Percentiles rank a stretch among this genome's conserved stretches.
These are phyloP conservation scores for Himalopsyche tibetana DNA, from an alignment of 2,888 invertebrate genomes.

Conservation along the genomic window DNA sequence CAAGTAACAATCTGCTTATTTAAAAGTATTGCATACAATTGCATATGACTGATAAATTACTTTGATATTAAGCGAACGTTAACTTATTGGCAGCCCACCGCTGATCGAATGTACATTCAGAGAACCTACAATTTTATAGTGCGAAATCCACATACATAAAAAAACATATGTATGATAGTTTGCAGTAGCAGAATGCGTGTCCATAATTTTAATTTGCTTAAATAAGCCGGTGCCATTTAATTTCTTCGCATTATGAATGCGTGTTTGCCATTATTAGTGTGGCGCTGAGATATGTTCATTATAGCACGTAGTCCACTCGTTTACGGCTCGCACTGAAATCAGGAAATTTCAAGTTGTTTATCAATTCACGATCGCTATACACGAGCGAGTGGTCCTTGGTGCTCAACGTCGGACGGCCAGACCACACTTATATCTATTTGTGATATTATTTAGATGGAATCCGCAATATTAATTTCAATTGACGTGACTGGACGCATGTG, in stretches of 20 bases:
- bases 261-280: background rate
- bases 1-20: too few relatives aligned
- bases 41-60: too few relatives aligned
- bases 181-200: background rate
- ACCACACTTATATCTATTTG: background rate
- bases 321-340: background rate
- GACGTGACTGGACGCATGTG: too few relatives aligned
- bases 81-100: too few relatives aligned
- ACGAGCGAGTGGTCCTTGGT: slow-evolving; percentile 1
- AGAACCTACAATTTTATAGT: too few relatives aligned
- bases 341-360: slow-evolving; percentile 20
- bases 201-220: background rate
- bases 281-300: slow-evolving; percentile 11
- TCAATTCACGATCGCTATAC: background rate
- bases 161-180: too few relatives aligned
- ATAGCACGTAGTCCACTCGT: slow-evolving; percentile 13
- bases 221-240: slow-evolving; percentile 12
- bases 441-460: background rate
- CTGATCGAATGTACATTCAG: too few relatives aligned
- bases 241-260: slow-evolving; percentile 14
- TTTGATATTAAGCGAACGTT: too few relatives aligned
- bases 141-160: too few relatives aligned
- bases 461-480: too few relatives aligned
- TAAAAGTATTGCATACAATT: too few relatives aligned
- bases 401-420: background rate